Percentiles rank a stretch among this genome's conserved stretches.
Conservation (phyloP, 1,140 invertebrate species). For the Asbolus verrucosus region DNA sequence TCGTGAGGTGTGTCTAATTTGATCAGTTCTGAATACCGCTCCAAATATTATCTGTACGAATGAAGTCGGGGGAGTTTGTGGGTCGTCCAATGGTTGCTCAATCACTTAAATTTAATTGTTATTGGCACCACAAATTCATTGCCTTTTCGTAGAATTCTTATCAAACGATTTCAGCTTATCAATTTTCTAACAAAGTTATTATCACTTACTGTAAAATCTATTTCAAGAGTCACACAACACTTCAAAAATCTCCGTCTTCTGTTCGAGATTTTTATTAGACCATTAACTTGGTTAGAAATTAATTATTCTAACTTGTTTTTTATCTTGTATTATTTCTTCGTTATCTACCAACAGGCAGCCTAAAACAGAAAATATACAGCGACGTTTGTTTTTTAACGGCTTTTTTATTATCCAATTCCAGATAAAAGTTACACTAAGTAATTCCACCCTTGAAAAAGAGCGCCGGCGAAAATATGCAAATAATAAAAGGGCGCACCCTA, state of each 20-base stretch:
- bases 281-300: constrained; percentile 26
- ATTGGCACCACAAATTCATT: constrained; percentile 5
- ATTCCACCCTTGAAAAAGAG: constrained; percentile 7
- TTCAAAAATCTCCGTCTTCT: constrained; percentile 15
- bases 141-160: constrained; percentile 15
- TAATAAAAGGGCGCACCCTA: constrained; percentile 9
- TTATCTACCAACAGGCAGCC: constrained; percentile 30
- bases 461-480: constrained; percentile 19
- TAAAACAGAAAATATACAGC: constrained; percentile 16
- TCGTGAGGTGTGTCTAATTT: no score
- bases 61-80: no score
- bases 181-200: neutral
- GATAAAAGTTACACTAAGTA: constrained; percentile 33
- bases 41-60: no score
- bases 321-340: constrained; percentile 33
- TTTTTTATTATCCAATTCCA: constrained; percentile 23
- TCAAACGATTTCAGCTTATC: constrained; percentile 1
- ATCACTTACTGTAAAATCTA: neutral
- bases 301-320: constrained; percentile 31
- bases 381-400: constrained; percentile 37
- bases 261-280: constrained; percentile 9
- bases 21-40: no score
- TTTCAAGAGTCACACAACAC: neutral
- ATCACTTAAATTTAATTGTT: no score
- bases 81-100: no score